phyloP scores from a whole-genome alignment of 2,113 vertebrate species.

The Chlamydotis undulata region DNA sequence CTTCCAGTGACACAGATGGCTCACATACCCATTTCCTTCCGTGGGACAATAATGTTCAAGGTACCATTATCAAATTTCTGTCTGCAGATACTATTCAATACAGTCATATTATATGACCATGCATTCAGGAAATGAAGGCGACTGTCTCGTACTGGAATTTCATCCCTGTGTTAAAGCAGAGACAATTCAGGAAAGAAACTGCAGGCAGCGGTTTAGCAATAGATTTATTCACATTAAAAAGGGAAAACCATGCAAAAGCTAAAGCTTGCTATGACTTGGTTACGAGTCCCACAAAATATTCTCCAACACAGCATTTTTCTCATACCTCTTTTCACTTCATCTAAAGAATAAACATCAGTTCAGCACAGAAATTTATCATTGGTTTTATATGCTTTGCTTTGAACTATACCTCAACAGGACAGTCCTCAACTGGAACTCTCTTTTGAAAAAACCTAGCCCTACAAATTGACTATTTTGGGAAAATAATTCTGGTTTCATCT shows the following conservation, averaged over 20 bases:
- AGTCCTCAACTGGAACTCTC: not conserved
- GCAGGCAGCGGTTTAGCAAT: not conserved
- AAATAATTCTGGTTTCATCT: not conserved
- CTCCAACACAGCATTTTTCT: not conserved
- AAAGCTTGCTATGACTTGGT: not conserved
- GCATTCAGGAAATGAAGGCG: constrained; percentile 44
- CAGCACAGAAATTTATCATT: not conserved
- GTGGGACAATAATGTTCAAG: not conserved
- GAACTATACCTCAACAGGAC: not conserved
- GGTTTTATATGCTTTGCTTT: not conserved
- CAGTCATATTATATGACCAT: not conserved
- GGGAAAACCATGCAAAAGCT: not conserved
- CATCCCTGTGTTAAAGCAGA: constrained; percentile 12
- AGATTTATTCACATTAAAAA: constrained; percentile 35
- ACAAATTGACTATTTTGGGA: not conserved
- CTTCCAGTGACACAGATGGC: not conserved
- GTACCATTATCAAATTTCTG: not conserved
- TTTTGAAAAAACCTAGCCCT: not conserved
- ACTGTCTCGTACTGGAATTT: constrained; percentile 47
- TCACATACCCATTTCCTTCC: not conserved
- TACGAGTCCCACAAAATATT: not conserved
- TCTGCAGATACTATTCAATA: not conserved
- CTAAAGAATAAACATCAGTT: not conserved
- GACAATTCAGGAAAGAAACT: not conserved
- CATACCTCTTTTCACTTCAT: not conserved